Conservation (phyloP, 1,140 invertebrate species). For the Heliothis subflexa region DNA sequence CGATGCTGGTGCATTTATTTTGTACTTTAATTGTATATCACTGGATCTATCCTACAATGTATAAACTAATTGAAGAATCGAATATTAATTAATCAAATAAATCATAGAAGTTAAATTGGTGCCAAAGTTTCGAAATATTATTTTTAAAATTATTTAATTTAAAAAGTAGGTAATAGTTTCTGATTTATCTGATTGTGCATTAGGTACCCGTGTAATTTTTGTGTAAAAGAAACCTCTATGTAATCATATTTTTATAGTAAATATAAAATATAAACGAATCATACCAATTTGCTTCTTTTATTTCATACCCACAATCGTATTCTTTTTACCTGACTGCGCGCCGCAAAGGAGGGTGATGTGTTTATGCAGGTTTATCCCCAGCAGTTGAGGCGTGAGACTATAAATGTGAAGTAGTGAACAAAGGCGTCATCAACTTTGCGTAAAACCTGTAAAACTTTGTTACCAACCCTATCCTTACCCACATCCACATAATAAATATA, state of each 20-base stretch:
- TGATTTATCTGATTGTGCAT: slow-evolving; percentile 53
- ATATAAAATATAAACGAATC: slow-evolving; percentile 59
- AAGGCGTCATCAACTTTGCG: too few relatives aligned
- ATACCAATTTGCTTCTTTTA: slow-evolving; percentile 48
- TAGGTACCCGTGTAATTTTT: slow-evolving; percentile 53
- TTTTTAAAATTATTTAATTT: slow-evolving; percentile 44
- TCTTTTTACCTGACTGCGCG: too few relatives aligned
- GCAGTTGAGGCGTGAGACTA: too few relatives aligned
- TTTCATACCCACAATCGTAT: neutral
- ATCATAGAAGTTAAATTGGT: slow-evolving; percentile 65
- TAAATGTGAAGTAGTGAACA: too few relatives aligned
- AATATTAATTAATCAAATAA: slow-evolving; percentile 45
- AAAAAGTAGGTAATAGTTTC: slow-evolving; percentile 25
- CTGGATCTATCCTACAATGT: slow-evolving; percentile 36
- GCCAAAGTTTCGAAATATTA: slow-evolving; percentile 68
- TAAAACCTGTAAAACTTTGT: too few relatives aligned
- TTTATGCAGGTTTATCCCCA: too few relatives aligned
- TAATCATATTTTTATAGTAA: slow-evolving; percentile 76
- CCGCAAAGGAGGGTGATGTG: too few relatives aligned
- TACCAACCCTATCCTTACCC: too few relatives aligned
- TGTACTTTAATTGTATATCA: slow-evolving; percentile 38
- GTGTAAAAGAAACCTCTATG: slow-evolving; percentile 59
- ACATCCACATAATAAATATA: too few relatives aligned
- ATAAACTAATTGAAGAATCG: slow-evolving; percentile 52
- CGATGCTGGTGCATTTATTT: slow-evolving; percentile 75